These are phyloP conservation scores for Calvadosia cruxmelitensis DNA, from an alignment of 30 jellyfish, hydroid and myxozoan species.

Conservation along the genomic window DNA sequence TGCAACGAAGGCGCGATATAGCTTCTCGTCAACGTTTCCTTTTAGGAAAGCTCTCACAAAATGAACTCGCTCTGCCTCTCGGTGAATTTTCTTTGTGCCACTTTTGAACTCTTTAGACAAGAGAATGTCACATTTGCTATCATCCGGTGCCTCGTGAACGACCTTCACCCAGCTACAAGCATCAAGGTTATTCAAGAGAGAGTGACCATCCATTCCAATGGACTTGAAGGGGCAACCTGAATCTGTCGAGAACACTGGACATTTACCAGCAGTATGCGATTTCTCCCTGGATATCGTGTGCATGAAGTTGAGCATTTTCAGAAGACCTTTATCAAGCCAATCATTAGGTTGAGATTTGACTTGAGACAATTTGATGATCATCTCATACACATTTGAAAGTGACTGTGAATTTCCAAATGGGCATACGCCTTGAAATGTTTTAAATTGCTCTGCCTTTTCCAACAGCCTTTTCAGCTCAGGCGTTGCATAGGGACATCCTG, in stretches of 20 bases:
- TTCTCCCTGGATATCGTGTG: constrained; percentile 41
- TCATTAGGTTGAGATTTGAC: constrained; percentile 24
- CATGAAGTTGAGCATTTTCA: constrained; percentile 18
- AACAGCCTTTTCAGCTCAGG: constrained; percentile 20
- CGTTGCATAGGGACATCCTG: constrained; percentile 48
- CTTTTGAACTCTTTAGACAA: constrained; percentile 29
- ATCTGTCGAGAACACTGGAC: constrained; percentile 45
- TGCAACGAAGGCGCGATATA: constrained; percentile 35
- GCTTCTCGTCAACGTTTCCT: constrained; percentile 46
- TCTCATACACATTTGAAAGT: constrained; percentile 28
- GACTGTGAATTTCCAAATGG: constrained; percentile 28
- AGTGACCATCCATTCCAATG: constrained; percentile 38
- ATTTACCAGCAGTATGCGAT: constrained; percentile 41
- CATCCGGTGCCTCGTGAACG: no score
- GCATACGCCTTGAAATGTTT: constrained; percentile 32
- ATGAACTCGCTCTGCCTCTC: constrained; percentile 38
- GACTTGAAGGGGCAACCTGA: constrained; percentile 52
- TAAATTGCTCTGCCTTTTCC: constrained; percentile 33
- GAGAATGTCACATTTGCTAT: background rate
- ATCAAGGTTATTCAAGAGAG: constrained; percentile 29
- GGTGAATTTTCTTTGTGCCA: constrained; percentile 32
- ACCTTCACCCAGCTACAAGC: constrained; percentile 1
- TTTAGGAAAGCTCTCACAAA: constrained; percentile 32
- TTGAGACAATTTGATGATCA: constrained; percentile 30
- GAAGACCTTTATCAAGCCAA: constrained; percentile 33